These are phyloP conservation scores for Microtus oregoni DNA, from an alignment of 2,113 vertebrate genomes.

Conservation along the genomic window DNA sequence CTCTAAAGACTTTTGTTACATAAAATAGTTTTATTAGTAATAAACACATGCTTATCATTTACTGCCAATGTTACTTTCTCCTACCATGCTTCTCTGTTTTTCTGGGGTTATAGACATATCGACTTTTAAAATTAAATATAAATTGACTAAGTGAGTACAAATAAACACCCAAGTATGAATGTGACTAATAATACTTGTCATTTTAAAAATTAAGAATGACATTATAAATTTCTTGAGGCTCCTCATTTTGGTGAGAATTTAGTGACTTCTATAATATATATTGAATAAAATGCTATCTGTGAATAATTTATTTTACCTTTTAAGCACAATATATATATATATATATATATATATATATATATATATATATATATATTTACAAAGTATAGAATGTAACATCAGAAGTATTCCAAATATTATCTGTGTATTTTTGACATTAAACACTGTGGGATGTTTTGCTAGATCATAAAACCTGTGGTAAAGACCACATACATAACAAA, in stretches of 20 bases:
- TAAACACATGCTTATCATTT: neutral
- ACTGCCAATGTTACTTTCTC: too few relatives aligned
- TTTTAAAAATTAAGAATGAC: neutral
- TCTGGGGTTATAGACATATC: neutral
- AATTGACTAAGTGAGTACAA: conserved; percentile 17
- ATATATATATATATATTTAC: too few relatives aligned
- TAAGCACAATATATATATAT: too few relatives aligned
- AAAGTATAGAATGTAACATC: neutral
- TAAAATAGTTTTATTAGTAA: conserved; percentile 15
- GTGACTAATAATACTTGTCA: neutral
- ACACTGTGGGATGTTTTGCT: neutral
- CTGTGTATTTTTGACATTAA: neutral
- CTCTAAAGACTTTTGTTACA: neutral
- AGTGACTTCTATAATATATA: neutral
- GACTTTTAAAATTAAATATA: neutral
- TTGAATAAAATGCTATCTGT: neutral
- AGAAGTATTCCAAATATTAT: neutral
- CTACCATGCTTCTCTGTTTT: neutral
- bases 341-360: too few relatives aligned
- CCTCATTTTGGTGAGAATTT: neutral
- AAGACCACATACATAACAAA: neutral
- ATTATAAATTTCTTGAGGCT: neutral
- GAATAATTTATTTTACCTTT: neutral
- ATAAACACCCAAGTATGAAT: neutral
- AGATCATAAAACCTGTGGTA: neutral